Percentiles rank a stretch among this genome's conserved stretches.
Evolutionary conservation across 2,888 invertebrate species (phyloP).

Genomic region (Yponomeuta cagnagella): DNA sequence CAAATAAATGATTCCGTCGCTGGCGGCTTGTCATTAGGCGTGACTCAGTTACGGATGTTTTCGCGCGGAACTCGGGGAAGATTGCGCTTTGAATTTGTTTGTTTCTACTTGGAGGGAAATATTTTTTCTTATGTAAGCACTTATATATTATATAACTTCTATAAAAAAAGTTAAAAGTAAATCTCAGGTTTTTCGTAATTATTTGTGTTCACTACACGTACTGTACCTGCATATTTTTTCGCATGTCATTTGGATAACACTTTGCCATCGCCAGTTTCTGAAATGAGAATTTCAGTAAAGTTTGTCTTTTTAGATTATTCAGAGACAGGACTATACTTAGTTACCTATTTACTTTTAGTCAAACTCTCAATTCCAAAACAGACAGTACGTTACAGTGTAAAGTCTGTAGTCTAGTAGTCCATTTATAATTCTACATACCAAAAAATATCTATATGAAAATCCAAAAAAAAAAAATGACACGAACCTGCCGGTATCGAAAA

Average conservation of each 20-base stretch:
- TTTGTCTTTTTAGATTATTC: no score
- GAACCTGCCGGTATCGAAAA: no score
- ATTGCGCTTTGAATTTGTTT: slow-evolving; percentile 4
- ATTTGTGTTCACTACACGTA: background rate
- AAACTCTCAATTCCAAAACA: no score
- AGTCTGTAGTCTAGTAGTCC: background rate
- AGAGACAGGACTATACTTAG: no score
- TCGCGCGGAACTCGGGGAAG: background rate
- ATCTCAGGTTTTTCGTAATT: background rate
- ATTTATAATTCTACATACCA: no score
- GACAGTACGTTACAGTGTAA: no score
- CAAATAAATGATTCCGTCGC: slow-evolving; percentile 48
- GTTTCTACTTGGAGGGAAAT: background rate
- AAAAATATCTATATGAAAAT: no score
- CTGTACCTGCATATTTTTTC: background rate
- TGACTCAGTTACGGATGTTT: slow-evolving; percentile 6
- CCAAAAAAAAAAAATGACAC: no score
- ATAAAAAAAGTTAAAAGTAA: background rate
- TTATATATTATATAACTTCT: background rate
- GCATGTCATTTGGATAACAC: no score
- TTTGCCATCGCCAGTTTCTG: no score
- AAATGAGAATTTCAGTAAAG: no score
- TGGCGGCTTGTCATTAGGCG: slow-evolving; percentile 14
- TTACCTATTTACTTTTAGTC: no score
- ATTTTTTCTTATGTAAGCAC: background rate